Conservation (phyloP, 2,797 vertebrate genomes). For the Chrosomus eos region DNA sequence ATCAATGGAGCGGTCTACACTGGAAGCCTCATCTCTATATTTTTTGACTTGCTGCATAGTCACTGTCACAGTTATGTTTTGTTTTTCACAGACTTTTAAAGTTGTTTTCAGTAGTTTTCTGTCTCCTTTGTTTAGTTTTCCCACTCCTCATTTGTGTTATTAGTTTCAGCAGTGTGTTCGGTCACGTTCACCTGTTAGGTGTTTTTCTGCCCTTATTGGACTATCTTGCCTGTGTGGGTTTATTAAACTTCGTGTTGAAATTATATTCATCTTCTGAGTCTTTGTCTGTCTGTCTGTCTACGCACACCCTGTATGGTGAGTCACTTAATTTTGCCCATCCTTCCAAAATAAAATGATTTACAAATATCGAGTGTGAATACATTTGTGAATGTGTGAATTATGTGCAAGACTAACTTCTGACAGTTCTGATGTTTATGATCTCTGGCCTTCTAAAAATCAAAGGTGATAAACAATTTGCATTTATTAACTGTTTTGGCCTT, state of each 20-base stretch:
- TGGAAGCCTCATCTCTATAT: not conserved
- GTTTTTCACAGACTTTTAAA: no score
- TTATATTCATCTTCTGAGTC: no score
- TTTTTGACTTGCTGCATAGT: not conserved
- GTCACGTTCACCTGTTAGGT: no score
- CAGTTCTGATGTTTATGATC: not conserved
- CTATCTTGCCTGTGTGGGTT: no score
- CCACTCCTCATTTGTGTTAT: no score
- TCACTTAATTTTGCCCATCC: not conserved
- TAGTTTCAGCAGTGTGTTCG: no score
- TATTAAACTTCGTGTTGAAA: no score
- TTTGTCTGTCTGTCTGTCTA: no score
- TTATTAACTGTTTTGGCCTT: not conserved
- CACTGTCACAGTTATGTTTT: not conserved
- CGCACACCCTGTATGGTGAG: no score
- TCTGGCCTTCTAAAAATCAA: not conserved
- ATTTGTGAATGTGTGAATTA: not conserved
- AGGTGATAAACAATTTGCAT: not conserved
- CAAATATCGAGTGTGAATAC: not conserved
- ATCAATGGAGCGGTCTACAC: not conserved
- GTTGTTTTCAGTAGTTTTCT: no score
- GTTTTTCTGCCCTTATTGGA: no score
- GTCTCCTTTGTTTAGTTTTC: no score
- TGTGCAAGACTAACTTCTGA: not conserved
- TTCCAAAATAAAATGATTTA: not conserved